phyloP scores from a whole-genome alignment of 2,888 invertebrate genomes.

The Drymonia ruficornis region DNA sequence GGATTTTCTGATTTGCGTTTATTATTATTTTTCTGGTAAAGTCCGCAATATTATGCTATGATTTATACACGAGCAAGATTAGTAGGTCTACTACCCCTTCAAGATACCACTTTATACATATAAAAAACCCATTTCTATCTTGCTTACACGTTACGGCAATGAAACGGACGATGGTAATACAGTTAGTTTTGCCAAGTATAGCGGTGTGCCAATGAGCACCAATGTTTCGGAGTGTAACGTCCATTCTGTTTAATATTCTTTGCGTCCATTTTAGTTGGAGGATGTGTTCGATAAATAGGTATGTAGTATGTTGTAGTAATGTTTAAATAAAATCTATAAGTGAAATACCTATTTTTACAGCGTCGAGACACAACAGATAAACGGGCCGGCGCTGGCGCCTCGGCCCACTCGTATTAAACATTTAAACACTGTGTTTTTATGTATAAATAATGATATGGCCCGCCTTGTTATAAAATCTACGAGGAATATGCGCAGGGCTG shows the following conservation, averaged over 20 bases:
- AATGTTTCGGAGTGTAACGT: no score
- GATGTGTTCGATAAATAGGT: constrained; percentile 17
- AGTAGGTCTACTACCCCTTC: no score
- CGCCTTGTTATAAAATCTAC: background rate
- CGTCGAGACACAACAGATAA: constrained; percentile 4
- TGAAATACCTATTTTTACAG: constrained; percentile 4
- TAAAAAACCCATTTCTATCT: no score
- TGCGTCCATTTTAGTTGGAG: background rate
- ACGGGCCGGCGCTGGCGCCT: constrained; percentile 4
- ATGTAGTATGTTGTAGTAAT: constrained; percentile 9
- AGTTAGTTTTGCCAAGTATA: no score
- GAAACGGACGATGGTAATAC: no score
- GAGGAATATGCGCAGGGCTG: constrained; percentile 3
- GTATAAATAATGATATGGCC: constrained; percentile 5
- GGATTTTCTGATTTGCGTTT: no score
- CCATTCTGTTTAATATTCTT: background rate
- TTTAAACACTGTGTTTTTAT: constrained; percentile 4
- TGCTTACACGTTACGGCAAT: no score
- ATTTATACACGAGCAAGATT: no score
- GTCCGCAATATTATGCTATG: no score
- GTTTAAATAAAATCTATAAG: constrained; percentile 3
- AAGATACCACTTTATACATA: no score
- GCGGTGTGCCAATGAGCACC: no score
- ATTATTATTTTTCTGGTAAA: no score
- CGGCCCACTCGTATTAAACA: constrained; percentile 2